phyloP scores from a whole-genome alignment of 2,113 vertebrate genomes.

The Opisthocomus hoazin region DNA sequence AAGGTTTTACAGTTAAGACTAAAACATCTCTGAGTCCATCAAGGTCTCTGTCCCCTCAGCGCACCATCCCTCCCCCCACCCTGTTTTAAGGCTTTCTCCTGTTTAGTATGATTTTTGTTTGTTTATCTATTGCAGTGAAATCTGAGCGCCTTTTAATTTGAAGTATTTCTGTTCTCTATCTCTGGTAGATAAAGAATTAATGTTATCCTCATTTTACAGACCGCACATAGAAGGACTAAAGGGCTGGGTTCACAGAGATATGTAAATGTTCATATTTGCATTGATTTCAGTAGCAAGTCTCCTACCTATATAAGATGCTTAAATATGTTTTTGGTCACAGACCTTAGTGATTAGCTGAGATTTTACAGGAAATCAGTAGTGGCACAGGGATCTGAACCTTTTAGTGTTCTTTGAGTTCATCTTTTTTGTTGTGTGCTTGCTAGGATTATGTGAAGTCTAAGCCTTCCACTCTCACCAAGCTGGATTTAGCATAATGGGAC shows the following conservation, averaged over 20 bases:
- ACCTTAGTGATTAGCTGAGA: slow-evolving; percentile 32
- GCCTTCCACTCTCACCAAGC: slow-evolving; percentile 27
- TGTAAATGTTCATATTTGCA: slow-evolving; percentile 23
- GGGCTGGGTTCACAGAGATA: slow-evolving; percentile 11
- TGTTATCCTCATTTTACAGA: slow-evolving; percentile 11
- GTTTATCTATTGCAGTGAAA: background rate
- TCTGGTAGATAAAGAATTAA: background rate
- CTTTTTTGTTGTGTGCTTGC: slow-evolving; percentile 12
- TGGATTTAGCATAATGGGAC: slow-evolving; percentile 37
- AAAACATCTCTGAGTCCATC: background rate
- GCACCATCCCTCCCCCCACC: too few species aligned
- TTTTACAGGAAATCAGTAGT: slow-evolving; percentile 36
- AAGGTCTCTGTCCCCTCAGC: background rate
- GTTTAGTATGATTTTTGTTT: background rate
- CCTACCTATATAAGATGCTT: slow-evolving; percentile 15
- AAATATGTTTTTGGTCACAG: slow-evolving; percentile 21
- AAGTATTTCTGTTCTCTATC: background rate
- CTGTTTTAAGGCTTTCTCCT: background rate
- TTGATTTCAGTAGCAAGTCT: background rate
- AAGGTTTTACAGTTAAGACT: background rate
- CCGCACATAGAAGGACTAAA: background rate
- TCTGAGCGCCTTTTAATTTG: background rate
- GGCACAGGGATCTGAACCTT: background rate
- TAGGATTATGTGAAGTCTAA: slow-evolving; percentile 30
- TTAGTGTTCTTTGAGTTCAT: slow-evolving; percentile 26